phyloP scores from a whole-genome alignment of 1,140 invertebrate genomes.

The Trichogramma pretiosum region DNA sequence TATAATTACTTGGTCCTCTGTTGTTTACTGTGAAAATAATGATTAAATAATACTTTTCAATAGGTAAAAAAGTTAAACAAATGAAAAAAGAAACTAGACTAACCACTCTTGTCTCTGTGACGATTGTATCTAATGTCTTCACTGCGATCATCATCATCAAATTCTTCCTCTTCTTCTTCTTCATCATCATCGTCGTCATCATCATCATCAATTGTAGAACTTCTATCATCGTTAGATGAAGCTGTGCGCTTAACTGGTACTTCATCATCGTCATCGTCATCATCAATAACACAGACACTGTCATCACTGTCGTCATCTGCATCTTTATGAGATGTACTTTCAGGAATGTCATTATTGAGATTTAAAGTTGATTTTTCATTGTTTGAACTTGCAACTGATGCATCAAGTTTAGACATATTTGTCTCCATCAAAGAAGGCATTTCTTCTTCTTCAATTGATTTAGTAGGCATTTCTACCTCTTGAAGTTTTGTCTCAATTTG shows the following conservation, averaged over 20 bases:
- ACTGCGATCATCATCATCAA: slow-evolving; percentile 19
- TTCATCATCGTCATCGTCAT: slow-evolving; percentile 21
- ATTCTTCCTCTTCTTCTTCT: slow-evolving; percentile 26
- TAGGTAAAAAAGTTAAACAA: no score
- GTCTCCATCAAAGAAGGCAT: slow-evolving; percentile 30
- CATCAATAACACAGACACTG: slow-evolving; percentile 29
- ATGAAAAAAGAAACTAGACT: no score
- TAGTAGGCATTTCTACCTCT: not conserved
- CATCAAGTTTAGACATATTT: slow-evolving; percentile 22
- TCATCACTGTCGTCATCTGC: slow-evolving; percentile 27
- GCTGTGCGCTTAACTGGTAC: slow-evolving; percentile 13
- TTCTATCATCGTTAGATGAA: slow-evolving; percentile 1
- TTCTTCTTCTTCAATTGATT: slow-evolving; percentile 36
- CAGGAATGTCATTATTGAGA: no score
- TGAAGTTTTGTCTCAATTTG: slow-evolving; percentile 5
- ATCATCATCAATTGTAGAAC: slow-evolving; percentile 19
- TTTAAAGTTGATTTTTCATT: no score
- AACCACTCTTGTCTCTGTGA: no score
- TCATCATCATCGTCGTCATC: slow-evolving; percentile 22
- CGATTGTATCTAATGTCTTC: no score
- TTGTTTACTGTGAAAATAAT: no score
- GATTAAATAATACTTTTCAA: no score
- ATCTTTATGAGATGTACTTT: no score
- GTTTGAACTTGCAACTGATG: slow-evolving; percentile 20
- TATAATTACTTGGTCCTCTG: not conserved